phyloP scores from a whole-genome alignment of 2,797 vertebrate species.

The Mustela erminea region DNA sequence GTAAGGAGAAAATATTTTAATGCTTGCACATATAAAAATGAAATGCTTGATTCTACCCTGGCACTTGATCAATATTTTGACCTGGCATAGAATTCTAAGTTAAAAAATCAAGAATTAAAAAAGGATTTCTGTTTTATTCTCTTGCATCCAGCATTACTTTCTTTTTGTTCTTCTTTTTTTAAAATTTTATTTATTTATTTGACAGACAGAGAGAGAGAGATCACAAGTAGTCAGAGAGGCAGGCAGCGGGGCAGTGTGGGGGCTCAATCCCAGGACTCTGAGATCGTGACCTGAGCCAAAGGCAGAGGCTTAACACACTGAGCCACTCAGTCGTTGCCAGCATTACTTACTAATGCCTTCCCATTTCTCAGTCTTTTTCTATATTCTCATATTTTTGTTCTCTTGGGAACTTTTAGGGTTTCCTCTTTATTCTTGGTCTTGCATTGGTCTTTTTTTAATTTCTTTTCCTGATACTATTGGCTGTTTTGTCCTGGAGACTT shows the following conservation, averaged over 20 bases:
- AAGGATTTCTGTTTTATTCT: not conserved
- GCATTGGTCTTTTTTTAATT: not conserved
- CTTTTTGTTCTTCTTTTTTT: too few relatives aligned
- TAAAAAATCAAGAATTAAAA: not conserved
- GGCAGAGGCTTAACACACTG: too few relatives aligned
- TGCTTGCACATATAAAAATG: not conserved
- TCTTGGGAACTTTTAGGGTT: not conserved
- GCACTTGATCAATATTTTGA: not conserved
- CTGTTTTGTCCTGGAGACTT: not conserved
- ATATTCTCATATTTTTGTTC: not conserved
- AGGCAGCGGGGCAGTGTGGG: fast-evolving
- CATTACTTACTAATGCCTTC: not conserved
- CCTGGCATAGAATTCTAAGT: not conserved
- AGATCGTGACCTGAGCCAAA: too few relatives aligned
- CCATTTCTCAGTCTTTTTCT: not conserved
- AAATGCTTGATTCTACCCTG: not conserved
- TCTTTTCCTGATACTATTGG: not conserved
- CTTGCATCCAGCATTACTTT: not conserved
- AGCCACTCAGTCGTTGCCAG: too few relatives aligned
- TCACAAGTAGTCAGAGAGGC: too few relatives aligned
- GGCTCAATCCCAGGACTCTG: too few relatives aligned
- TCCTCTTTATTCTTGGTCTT: not conserved
- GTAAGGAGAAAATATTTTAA: not conserved
- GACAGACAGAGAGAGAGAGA: too few relatives aligned
- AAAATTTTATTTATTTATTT: too few relatives aligned